phyloP scores from a whole-genome alignment of 1,140 invertebrate species.

The Drosophila bipectinata region DNA sequence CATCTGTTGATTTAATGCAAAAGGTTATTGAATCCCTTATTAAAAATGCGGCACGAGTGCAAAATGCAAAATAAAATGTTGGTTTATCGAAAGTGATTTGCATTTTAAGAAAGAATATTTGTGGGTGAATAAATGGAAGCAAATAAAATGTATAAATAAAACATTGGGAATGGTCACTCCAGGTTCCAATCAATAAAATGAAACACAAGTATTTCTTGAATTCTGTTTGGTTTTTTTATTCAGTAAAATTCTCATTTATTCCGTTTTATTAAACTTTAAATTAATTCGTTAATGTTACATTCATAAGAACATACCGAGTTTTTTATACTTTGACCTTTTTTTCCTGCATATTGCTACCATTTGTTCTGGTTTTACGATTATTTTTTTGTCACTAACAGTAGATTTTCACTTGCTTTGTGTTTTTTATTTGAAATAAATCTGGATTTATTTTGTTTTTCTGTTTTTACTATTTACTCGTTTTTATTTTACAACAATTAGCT shows the following conservation, averaged over 20 bases:
- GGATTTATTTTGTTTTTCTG: constrained; percentile 43
- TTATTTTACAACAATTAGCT: constrained; percentile 75
- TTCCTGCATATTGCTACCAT: constrained; percentile 76
- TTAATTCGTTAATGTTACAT: constrained; percentile 82
- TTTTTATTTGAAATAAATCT: constrained; percentile 63
- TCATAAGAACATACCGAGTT: constrained; percentile 82
- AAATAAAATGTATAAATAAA: constrained; percentile 10
- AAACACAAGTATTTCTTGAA: background rate
- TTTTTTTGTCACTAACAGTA: constrained; percentile 68
- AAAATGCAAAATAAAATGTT: constrained; percentile 21
- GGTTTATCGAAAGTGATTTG: constrained; percentile 16
- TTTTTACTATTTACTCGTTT: constrained; percentile 48
- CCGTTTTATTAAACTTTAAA: constrained; percentile 76
- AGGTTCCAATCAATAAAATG: background rate
- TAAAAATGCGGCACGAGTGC: constrained; percentile 24
- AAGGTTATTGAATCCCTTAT: constrained; percentile 45
- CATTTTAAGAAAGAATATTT: constrained; percentile 20
- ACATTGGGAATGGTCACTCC: background rate
- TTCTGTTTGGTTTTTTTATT: constrained; percentile 58
- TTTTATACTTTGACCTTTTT: constrained; percentile 39
- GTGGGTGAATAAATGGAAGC: background rate
- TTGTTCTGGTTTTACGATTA: constrained; percentile 42
- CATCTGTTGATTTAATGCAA: constrained; percentile 28
- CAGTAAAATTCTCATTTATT: constrained; percentile 80
- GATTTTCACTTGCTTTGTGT: constrained; percentile 24